Evolutionary conservation across 2,888 invertebrate species (phyloP), one percentile per base, ranked within the genome.

Genomic region (Hypomecis punctinalis): DNA sequence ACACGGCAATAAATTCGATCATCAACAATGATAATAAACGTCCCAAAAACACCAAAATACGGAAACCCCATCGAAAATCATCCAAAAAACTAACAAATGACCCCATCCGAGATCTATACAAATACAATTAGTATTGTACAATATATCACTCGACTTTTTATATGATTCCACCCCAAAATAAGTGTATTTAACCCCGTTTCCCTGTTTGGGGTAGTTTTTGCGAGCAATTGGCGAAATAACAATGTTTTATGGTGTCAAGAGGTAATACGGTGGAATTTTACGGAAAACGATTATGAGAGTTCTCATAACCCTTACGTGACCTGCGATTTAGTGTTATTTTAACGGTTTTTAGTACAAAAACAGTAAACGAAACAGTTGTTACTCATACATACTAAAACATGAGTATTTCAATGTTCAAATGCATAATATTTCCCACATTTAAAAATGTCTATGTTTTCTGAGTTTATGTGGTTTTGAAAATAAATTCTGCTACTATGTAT

Each of bases 91-190:
- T 63, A 70, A 69, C 70, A 70, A 72, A 73, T 70, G 68, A 68
- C 69, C 72, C 67, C 49, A 71, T 61, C 82, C 77, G 80, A 83
- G 79, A 83, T 78, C 85, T 76, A 91, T 91, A 91, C 93, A 89
- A 91, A 88, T 79, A 89, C 90, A 91, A 93, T 93, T 92, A 92
- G 91, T 87, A 83, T 86, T 84, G 85, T 86, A 76, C 84, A 83
- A 87, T 86, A 84, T 81, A 84, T 86, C 82, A 86, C 81, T 77
- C 75, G 76, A 75, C 80, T 88, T 92, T 90, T 63, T 52, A 54
- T 64, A 40, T 58, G 9, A 11, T 49, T 63, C 59, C 60, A 89
- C 89, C 89, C 90, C 90, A 91, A 92, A 92, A 93, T 91, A 93
- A 78, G 84, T 78, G 82, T 76, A 82, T 91, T 91, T 90, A 86